Conservation (phyloP, 2,888 invertebrate genomes). For the Xestoiulus laeticollis region DNA sequence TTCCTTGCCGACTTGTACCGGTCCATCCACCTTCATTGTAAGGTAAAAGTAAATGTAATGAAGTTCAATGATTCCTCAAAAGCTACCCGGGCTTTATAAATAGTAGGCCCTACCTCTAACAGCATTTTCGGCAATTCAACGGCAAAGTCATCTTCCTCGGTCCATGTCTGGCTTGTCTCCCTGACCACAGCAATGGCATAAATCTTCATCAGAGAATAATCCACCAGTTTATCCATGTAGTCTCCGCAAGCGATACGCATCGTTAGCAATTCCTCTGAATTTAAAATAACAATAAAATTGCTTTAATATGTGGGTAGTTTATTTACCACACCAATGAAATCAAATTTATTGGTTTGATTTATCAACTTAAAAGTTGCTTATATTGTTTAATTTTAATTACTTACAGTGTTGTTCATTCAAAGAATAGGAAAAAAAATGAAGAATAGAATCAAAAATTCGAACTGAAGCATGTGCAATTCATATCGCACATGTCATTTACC, state of each 20-base stretch:
- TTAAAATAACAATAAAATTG: background rate
- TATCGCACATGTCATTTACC: too few species aligned
- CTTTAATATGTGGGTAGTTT: background rate
- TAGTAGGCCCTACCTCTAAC: conserved; percentile 70
- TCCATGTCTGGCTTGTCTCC: conserved; percentile 84
- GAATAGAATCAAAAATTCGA: too few species aligned
- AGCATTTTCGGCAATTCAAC: conserved; percentile 76
- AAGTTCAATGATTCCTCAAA: background rate
- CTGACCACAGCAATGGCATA: conserved; percentile 79
- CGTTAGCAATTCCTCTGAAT: conserved; percentile 68
- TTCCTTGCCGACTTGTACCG: conserved; percentile 70
- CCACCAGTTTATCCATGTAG: conserved; percentile 76
- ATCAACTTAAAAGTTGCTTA: too few species aligned
- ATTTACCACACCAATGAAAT: background rate
- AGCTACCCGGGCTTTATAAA: background rate
- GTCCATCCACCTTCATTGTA: conserved; percentile 70
- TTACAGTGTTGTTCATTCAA: too few species aligned
- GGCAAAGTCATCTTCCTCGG: conserved; percentile 83
- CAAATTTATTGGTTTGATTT: too few species aligned
- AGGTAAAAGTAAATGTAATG: background rate
- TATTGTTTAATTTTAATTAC: too few species aligned
- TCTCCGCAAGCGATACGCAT: conserved; percentile 73
- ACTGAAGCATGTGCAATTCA: too few species aligned
- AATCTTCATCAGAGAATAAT: conserved; percentile 76
- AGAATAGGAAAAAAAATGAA: too few species aligned